phyloP scores from a whole-genome alignment of 2,888 invertebrate genomes.

The Adelognathus sp. region DNA sequence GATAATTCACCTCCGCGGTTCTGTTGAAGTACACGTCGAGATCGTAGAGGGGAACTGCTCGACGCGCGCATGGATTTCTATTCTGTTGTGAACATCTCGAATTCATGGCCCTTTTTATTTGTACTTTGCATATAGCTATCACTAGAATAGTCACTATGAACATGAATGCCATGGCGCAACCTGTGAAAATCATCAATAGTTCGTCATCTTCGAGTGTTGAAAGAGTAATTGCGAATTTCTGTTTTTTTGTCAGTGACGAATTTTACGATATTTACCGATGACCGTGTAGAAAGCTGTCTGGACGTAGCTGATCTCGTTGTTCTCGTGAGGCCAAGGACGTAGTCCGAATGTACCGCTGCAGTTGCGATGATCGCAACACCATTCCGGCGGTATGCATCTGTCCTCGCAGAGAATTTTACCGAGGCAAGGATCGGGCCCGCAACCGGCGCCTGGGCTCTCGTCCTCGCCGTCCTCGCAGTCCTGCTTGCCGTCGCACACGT shows the following conservation, averaged over 20 bases:
- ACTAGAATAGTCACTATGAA: conserved; percentile 80
- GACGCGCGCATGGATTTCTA: conserved; percentile 61
- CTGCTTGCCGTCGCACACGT: conserved; percentile 82
- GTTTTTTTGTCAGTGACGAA: background rate
- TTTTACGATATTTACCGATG: conserved; percentile 72
- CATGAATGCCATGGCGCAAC: conserved; percentile 81
- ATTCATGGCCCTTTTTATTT: conserved; percentile 77
- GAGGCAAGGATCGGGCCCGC: conserved; percentile 80
- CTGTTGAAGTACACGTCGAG: conserved; percentile 73
- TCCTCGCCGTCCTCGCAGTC: conserved; percentile 83
- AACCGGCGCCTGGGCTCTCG: conserved; percentile 79
- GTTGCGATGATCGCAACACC: conserved; percentile 82
- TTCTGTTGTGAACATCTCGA: conserved; percentile 70
- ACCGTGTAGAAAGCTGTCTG: conserved; percentile 81
- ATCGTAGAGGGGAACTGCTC: conserved; percentile 70
- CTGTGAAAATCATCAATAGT: conserved; percentile 62
- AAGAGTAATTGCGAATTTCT: background rate
- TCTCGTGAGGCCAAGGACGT: conserved; percentile 61
- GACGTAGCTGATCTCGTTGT: conserved; percentile 78
- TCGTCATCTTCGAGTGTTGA: background rate
- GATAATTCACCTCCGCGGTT: conserved; percentile 61
- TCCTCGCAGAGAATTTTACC: conserved; percentile 82
- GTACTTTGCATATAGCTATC: conserved; percentile 80
- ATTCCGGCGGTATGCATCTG: conserved; percentile 82
- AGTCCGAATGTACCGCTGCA: conserved; percentile 61